These are phyloP conservation scores for Microdon myrmicae DNA, from an alignment of 2,888 invertebrate species.

Conservation along the genomic window DNA sequence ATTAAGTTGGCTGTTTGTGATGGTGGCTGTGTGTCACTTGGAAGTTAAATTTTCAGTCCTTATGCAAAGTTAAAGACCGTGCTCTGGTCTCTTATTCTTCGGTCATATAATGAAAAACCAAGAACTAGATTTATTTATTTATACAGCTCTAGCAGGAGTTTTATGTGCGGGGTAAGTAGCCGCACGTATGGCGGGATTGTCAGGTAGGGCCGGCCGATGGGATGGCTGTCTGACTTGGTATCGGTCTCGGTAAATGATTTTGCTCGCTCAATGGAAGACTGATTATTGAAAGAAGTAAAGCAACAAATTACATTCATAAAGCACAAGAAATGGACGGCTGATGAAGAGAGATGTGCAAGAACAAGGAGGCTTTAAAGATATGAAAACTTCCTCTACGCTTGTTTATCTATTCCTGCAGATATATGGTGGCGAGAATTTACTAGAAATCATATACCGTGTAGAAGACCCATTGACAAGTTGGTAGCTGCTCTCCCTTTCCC, in stretches of 20 bases:
- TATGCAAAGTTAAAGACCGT: constrained; percentile 31
- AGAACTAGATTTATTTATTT: constrained; percentile 21
- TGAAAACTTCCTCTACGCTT: too few species aligned
- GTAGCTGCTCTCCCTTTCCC: constrained; percentile 28
- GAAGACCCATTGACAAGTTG: constrained; percentile 48
- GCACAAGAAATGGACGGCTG: constrained; percentile 29
- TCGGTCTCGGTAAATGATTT: constrained; percentile 68
- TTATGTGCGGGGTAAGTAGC: neutral
- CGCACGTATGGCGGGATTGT: neutral
- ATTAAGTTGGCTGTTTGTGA: constrained; percentile 27
- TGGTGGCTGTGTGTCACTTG: constrained; percentile 13
- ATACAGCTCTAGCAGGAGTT: neutral
- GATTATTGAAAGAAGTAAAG: constrained; percentile 54
- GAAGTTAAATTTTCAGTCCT: constrained; percentile 21
- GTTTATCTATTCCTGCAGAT: too few species aligned
- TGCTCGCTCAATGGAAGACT: constrained; percentile 68
- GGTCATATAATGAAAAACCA: neutral
- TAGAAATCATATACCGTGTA: constrained; percentile 50
- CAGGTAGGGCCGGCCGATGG: constrained; percentile 1
- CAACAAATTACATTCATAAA: constrained; percentile 33
- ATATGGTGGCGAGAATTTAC: constrained; percentile 27
- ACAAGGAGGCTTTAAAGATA: too few species aligned
- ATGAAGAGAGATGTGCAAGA: constrained; percentile 1
- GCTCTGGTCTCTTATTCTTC: neutral
- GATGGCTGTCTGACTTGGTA: constrained; percentile 28